These are phyloP conservation scores for Kryphioiulus occultus DNA, from an alignment of 2,888 invertebrate genomes.

Conservation along the genomic window DNA sequence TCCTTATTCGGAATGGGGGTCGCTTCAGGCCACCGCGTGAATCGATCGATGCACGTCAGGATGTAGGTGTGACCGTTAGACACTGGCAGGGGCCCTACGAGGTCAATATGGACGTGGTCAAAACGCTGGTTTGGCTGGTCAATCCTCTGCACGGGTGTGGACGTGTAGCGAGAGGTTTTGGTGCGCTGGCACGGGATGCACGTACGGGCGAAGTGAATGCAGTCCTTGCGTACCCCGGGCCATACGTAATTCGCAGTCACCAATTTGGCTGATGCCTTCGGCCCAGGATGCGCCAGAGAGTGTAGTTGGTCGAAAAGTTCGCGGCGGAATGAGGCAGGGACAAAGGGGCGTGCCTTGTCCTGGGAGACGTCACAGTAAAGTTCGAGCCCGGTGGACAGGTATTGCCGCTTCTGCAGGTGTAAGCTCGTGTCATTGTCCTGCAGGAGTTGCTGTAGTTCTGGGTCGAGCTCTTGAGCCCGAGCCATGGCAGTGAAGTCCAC, in stretches of 20 bases:
- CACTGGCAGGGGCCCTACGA: neutral
- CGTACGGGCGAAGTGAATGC: neutral
- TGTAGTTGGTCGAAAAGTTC: neutral
- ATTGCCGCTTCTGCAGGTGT: neutral
- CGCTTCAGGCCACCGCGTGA: neutral
- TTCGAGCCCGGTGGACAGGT: neutral
- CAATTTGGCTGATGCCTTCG: neutral
- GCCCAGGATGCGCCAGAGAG: neutral
- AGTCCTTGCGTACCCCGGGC: neutral
- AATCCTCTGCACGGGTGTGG: neutral
- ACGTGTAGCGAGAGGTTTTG: neutral
- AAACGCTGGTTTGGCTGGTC: neutral
- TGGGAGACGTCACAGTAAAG: neutral
- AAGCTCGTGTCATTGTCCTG: neutral
- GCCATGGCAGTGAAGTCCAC: neutral
- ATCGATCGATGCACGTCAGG: neutral
- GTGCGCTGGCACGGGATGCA: neutral
- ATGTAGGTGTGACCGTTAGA: neutral
- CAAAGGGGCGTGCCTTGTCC: neutral
- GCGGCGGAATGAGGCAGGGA: neutral
- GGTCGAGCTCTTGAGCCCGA: neutral
- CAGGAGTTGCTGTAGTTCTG: neutral
- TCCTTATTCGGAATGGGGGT: neutral
- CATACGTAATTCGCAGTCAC: neutral
- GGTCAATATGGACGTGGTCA: neutral